Base-by-base conservation (phyloP, 2,113 vertebrate genomes). In the Suricata suricatta region DNA sequence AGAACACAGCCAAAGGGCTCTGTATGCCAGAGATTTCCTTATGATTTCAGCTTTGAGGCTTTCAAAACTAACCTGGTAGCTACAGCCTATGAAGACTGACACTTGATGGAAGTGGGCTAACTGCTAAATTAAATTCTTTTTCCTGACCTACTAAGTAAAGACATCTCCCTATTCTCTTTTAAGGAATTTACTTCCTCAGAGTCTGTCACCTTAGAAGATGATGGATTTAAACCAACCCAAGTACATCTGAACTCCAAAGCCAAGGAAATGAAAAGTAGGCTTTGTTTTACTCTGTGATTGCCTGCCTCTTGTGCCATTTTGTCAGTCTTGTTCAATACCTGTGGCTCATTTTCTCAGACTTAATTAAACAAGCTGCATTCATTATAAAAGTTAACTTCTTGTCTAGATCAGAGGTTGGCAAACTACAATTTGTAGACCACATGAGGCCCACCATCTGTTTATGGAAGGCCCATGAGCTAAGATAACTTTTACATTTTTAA, bases 191-290 rank as follows among this genome's bases (percentile, higher is more conserved):
- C 95, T 94, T 95, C 93, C 57, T 86, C 96, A 93, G 94, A 98
- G 50, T 91, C 84, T 93, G 76, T 84, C 96, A 96, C 57, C 93
- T 98, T 97, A 66, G 97, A 98, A 93, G 98, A 98, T 27, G 81
- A 97, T 66, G 87, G 89, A 92, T 93, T 97, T 97, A 96, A 95
- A 72, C 60, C 97, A 96, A 89, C 72, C 76, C 97, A 88, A 96
- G 94, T 89, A 93, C 96, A 97, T 93, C 82, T 95, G 93, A 97
- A 95, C 86, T 60, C 96, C 88, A 97, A 97, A 98, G 72, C 63
- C 91, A 93, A 71, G 57, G 96, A 98, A 96, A 60, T 66, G 83
- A 97, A 98, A 98, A 95, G 99, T 99, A 99, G 86, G 98, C 96
- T 98, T 98, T 92, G 21, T 95, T 93, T 96, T 50, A 35, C 38